phyloP scores from a whole-genome alignment of 2,888 invertebrate species.

The Abrostola triplasia region DNA sequence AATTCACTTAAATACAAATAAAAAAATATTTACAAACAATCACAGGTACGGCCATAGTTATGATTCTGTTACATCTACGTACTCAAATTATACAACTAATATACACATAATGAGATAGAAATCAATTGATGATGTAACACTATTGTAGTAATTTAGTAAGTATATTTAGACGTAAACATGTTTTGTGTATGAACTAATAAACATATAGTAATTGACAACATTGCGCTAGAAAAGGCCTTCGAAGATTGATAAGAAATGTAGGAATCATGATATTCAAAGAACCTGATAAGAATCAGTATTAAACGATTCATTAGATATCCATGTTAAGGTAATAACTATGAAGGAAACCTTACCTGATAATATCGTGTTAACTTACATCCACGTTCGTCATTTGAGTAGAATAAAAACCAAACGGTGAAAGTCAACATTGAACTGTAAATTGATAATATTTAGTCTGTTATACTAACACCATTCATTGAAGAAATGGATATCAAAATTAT shows the following conservation, averaged over 20 bases:
- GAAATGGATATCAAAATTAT: conserved; percentile 19
- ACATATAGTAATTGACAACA: conserved; percentile 8
- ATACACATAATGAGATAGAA: conserved; percentile 5
- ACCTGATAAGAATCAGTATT: too few species aligned
- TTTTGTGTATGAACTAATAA: conserved; percentile 20
- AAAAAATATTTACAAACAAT: conserved; percentile 38
- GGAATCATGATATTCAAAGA: not conserved
- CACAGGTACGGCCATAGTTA: conserved; percentile 23
- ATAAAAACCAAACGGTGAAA: conserved; percentile 36
- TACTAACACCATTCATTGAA: conserved; percentile 20
- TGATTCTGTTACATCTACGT: conserved; percentile 10
- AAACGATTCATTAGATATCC: too few species aligned
- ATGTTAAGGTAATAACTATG: not conserved
- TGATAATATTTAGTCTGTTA: conserved; percentile 43
- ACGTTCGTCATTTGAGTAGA: conserved; percentile 11
- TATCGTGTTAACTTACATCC: conserved; percentile 6
- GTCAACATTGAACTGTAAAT: conserved; percentile 38
- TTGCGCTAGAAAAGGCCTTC: conserved; percentile 11
- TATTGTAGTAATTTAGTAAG: not conserved
- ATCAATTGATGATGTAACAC: conserved; percentile 32
- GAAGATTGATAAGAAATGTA: not conserved
- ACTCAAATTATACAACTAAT: conserved; percentile 10
- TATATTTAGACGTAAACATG: conserved; percentile 11
- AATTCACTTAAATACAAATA: not conserved
- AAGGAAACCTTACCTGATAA: conserved; percentile 4